Evolutionary conservation across 2,888 invertebrate genomes (phyloP).

Genomic region (Adela reaumurella): DNA sequence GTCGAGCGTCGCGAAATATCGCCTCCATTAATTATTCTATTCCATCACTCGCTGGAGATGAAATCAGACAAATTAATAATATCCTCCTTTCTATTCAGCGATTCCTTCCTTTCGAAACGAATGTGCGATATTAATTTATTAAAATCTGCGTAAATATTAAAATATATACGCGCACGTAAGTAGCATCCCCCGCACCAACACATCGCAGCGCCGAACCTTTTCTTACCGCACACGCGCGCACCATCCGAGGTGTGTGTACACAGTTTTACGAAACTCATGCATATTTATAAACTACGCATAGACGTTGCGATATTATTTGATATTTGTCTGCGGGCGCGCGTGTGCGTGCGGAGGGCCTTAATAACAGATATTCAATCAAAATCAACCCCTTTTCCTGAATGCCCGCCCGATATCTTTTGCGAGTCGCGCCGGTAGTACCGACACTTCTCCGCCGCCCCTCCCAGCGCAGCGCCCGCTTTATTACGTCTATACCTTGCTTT

Average conservation of each 20-base stretch:
- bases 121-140: conserved; percentile 11
- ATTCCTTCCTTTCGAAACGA: conserved; percentile 5
- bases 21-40: conserved; percentile 36
- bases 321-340: conserved; percentile 29
- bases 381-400: conserved; percentile 44
- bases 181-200: neutral
- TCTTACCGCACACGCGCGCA: conserved; percentile 4
- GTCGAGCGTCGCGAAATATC: conserved; percentile 17
- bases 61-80: conserved; percentile 19
- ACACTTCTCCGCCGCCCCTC: conserved; percentile 45
- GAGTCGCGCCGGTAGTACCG: conserved; percentile 13
- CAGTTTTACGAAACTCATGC: conserved; percentile 46
- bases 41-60: conserved; percentile 24
- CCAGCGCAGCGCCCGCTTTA: conserved; percentile 9
- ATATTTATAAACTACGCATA: conserved; percentile 50
- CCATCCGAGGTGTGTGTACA: conserved; percentile 20
- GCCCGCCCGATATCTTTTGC: conserved; percentile 42
- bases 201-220: neutral
- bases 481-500: conserved; percentile 28
- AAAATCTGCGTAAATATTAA: conserved; percentile 9
- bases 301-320: conserved; percentile 38
- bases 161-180: neutral
- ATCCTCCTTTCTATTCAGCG: conserved; percentile 5
- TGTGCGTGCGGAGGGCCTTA: conserved; percentile 40
- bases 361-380: conserved; percentile 58